Conservation (phyloP, 2,888 invertebrate species). For the Cremastinae sp. region DNA sequence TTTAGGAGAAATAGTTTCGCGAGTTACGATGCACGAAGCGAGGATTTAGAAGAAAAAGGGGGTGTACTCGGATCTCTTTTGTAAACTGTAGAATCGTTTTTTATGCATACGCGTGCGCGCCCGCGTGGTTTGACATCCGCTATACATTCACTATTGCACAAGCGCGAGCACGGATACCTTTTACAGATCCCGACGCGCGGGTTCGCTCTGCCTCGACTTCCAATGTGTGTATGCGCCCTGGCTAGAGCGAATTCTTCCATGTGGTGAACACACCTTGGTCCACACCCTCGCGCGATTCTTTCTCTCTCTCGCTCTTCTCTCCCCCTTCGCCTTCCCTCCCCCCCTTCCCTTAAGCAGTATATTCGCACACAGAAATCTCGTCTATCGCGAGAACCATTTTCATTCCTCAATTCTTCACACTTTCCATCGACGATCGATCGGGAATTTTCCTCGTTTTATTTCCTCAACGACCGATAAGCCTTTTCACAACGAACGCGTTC, state of each 20-base stretch:
- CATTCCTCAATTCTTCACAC: constrained; percentile 44
- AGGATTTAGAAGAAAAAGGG: constrained; percentile 57
- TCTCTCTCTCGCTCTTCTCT: constrained; percentile 21
- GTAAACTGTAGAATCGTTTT: constrained; percentile 26
- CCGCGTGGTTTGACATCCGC: constrained; percentile 78
- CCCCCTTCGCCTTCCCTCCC: too few species aligned
- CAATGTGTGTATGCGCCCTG: constrained; percentile 68
- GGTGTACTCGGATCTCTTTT: constrained; percentile 65
- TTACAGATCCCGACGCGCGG: constrained; percentile 65
- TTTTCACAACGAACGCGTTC: constrained; percentile 2
- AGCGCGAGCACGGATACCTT: constrained; percentile 73
- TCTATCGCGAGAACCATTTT: constrained; percentile 60
- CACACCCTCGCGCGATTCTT: constrained; percentile 76
- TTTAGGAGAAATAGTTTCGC: background rate
- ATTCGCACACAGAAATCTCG: constrained; percentile 54
- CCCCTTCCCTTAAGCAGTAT: too few species aligned
- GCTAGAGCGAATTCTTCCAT: constrained; percentile 77
- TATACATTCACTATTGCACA: constrained; percentile 80
- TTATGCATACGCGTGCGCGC: constrained; percentile 63
- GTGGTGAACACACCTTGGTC: constrained; percentile 76
- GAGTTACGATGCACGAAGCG: constrained; percentile 5
- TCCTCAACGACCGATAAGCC: background rate
- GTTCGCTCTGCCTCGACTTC: constrained; percentile 58
- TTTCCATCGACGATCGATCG: constrained; percentile 6
- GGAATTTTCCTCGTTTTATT: constrained; percentile 19